phyloP scores from a whole-genome alignment of 2,888 invertebrate species.

The Marronus borbonicus region DNA sequence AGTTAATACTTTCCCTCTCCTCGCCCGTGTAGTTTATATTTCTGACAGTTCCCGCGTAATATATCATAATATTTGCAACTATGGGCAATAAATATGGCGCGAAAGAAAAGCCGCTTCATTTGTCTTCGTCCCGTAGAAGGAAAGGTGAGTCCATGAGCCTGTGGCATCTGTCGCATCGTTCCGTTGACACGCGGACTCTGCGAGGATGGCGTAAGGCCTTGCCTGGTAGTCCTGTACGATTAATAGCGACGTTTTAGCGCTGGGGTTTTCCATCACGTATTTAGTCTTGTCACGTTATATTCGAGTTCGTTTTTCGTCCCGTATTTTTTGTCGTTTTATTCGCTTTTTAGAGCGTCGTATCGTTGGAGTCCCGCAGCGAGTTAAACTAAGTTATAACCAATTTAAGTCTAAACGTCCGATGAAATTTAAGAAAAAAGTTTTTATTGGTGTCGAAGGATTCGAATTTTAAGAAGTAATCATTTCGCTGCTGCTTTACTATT shows the following conservation, averaged over 20 bases:
- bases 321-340: background rate
- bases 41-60: slow-evolving; percentile 46
- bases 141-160: slow-evolving; percentile 42
- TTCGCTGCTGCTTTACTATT: too few species aligned
- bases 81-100: slow-evolving; percentile 41
- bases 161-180: slow-evolving; percentile 36
- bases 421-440: too few species aligned
- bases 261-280: slow-evolving; percentile 38
- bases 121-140: slow-evolving; percentile 35
- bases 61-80: slow-evolving; percentile 51
- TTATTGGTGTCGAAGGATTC: too few species aligned
- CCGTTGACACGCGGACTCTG: slow-evolving; percentile 3
- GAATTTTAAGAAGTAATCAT: too few species aligned
- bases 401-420: too few species aligned
- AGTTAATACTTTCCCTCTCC: slow-evolving; percentile 4
- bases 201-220: background rate
- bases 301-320: background rate
- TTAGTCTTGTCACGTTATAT: slow-evolving; percentile 46
- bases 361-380: too few species aligned
- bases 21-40: slow-evolving; percentile 40
- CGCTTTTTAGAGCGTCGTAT: background rate
- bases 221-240: slow-evolving; percentile 40
- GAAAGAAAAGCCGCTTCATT: slow-evolving; percentile 41
- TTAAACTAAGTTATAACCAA: too few species aligned
- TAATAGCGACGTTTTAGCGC: slow-evolving; percentile 48